phyloP scores from a whole-genome alignment of 2,113 vertebrate species.

The Ibidorhyncha struthersii region DNA sequence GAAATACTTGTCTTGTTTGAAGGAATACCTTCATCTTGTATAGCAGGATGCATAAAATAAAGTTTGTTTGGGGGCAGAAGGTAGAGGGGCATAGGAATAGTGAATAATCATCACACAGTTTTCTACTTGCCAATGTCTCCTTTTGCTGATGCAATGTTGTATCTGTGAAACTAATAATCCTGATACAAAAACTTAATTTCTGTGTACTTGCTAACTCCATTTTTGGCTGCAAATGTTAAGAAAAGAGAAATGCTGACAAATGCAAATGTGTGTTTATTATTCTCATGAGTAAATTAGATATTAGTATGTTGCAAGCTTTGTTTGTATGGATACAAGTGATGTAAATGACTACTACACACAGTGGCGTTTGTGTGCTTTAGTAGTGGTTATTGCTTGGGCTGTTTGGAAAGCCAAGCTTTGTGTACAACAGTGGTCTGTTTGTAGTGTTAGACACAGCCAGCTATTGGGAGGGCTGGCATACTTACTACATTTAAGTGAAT shows the following conservation, averaged over 20 bases:
- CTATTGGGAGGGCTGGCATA: neutral
- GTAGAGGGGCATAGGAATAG: neutral
- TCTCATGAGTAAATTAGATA: neutral
- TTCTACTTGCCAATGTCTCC: neutral
- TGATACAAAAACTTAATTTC: neutral
- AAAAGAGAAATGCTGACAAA: neutral
- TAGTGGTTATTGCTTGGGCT: neutral
- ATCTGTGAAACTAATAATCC: neutral
- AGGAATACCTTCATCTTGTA: neutral
- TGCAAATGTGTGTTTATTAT: neutral
- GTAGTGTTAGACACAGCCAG: neutral
- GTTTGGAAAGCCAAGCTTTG: neutral
- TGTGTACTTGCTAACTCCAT: neutral
- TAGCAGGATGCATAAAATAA: neutral
- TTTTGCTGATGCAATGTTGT: neutral
- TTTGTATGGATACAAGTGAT: neutral
- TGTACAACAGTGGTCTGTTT: neutral
- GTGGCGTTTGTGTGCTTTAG: neutral
- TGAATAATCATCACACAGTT: neutral
- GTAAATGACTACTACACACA: neutral
- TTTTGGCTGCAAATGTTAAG: neutral
- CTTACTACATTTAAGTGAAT: neutral
- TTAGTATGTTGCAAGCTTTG: neutral
- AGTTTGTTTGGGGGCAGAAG: neutral
- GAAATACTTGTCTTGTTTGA: neutral